A percentile compares a stretch with the other conserved stretches of the same genome.
These are phyloP conservation scores for Anas platyrhynchos DNA, from an alignment of 2,113 vertebrate genomes.

Conservation along the genomic window DNA sequence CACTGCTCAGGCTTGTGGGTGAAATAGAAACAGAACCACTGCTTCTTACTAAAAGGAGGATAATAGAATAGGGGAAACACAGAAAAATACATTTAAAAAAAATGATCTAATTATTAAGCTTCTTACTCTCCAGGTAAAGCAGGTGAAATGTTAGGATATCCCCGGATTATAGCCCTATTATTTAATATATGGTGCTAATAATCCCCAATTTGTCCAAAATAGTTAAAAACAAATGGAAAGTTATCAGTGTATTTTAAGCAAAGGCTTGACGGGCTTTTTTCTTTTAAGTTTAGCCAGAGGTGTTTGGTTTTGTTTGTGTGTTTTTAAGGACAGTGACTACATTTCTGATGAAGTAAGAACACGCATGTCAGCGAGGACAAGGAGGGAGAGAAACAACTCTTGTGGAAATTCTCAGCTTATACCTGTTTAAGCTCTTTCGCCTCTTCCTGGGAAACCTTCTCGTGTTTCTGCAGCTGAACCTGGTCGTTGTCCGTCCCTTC, in stretches of 20 bases:
- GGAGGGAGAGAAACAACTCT: neutral
- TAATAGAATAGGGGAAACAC: neutral
- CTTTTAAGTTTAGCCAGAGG: too few relatives aligned
- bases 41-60: neutral
- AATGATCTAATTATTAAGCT: neutral
- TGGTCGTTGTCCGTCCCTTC: slow-evolving; percentile 45
- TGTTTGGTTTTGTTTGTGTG: too few relatives aligned
- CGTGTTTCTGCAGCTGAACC: slow-evolving; percentile 79
- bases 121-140: neutral
- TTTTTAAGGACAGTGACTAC: neutral
- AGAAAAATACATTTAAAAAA: neutral
- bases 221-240: neutral
- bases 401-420: neutral
- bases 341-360: neutral
- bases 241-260: neutral
- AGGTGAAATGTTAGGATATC: neutral
- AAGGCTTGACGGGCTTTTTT: neutral
- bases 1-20: neutral
- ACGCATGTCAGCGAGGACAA: neutral
- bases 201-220: neutral
- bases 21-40: neutral
- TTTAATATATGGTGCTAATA: neutral
- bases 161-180: neutral
- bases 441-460: slow-evolving; percentile 83
- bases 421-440: slow-evolving; percentile 91